phyloP scores from a whole-genome alignment of 64 coral and sea anemone species.

The Pocillopora damicornis region DNA sequence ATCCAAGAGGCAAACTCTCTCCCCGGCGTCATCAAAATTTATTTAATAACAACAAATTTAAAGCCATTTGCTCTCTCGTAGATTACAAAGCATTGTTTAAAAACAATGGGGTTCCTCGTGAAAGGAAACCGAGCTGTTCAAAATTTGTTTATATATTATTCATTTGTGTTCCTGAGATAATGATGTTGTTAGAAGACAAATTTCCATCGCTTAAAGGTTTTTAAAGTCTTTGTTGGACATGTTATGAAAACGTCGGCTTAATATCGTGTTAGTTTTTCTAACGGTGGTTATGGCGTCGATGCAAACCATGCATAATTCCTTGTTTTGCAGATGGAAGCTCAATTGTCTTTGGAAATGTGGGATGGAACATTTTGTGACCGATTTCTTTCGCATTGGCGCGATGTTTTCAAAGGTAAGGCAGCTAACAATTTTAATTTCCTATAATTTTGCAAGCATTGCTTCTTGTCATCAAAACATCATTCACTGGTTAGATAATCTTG shows the following conservation, averaged over 20 bases:
- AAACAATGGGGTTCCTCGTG: neutral
- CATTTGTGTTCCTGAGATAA: neutral
- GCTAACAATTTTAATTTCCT: neutral
- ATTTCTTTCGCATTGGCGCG: neutral
- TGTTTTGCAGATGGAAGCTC: neutral
- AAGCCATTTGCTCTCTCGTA: neutral
- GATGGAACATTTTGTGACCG: neutral
- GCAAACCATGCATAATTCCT: neutral
- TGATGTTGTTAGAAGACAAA: neutral
- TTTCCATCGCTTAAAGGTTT: neutral
- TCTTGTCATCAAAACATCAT: neutral
- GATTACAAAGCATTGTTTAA: constrained; percentile 4
- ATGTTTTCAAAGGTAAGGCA: neutral
- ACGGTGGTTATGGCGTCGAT: neutral
- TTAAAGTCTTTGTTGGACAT: neutral
- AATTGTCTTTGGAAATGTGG: neutral
- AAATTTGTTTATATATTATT: constrained; percentile 21
- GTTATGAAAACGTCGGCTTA: neutral
- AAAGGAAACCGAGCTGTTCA: neutral
- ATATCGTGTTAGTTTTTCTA: neutral
- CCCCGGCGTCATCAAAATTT: neutral
- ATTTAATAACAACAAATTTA: neutral
- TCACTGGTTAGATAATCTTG: neutral
- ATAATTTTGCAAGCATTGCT: neutral
- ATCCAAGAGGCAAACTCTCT: neutral